Base-by-base conservation (phyloP, 2,888 invertebrate species). In the Netelia virgata region DNA sequence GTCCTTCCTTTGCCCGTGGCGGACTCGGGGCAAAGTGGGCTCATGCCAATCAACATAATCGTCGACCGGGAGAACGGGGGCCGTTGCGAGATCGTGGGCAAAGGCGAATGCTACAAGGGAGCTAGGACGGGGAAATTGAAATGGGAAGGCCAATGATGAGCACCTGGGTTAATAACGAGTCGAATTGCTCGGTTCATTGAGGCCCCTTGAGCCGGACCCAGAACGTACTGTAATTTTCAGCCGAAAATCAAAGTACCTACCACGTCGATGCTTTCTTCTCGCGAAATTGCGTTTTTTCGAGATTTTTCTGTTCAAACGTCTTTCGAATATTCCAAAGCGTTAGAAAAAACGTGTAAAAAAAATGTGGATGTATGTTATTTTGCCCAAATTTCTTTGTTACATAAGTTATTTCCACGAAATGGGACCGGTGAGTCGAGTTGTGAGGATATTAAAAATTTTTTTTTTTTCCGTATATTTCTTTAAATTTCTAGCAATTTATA, bases 41-140 rank as follows among this genome's bases (percentile, higher is more conserved):
- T 68, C 82, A 70, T 86, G 47, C 78, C 87, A 87, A 87, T 88
- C 83, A 86, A 81, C 82, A 83, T 88, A 87, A 87, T 88, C 85
- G 86, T 61, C 82, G 78, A 55, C 41, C 70, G 82, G 66, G 84
- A 84, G 80, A 75, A 82, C 76, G 79, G 70, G 72, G 73, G 47
- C 36, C 64, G 70, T 55, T 68, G 75, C 59, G 61, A 66, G 84
- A 83, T 20, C 63, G 66, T 43, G 69, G 43, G 28, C 57, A 20
- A 43, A 23, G 20, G 63, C 23, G 47, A 36, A 16, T 8, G 41
- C 41, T 36, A 20, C 36, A 10, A 47, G 28, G n/a, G 20, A n/a
- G 14, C 16, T 10, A 16, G 23, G 23, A n/a, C 68, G 10, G 61
- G 77, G 81, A 84, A 84, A 86, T 86, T 80, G 84, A 84, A 84